Percentiles rank a stretch among this genome's conserved stretches.
These are phyloP conservation scores for Flexamia atlantica DNA, from an alignment of 2,888 invertebrate genomes.

Conservation along the genomic window DNA sequence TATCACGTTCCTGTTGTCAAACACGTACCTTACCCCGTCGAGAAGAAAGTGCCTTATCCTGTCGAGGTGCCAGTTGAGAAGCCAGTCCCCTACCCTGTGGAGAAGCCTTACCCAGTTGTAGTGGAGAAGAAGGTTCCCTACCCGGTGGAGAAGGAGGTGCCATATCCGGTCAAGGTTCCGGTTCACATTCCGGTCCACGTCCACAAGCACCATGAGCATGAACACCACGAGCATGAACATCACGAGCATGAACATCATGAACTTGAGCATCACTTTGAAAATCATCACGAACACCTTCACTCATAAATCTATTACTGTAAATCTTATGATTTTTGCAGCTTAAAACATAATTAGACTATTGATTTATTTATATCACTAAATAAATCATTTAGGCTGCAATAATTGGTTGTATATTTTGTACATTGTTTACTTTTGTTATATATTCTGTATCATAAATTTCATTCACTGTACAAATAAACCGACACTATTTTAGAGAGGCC, in stretches of 20 bases:
- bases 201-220: conserved; percentile 15
- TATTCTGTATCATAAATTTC: conserved; percentile 21
- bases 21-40: conserved; percentile 55
- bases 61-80: conserved; percentile 52
- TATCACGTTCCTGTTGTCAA: conserved; percentile 54
- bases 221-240: neutral
- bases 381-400: neutral
- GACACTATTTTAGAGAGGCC: neutral
- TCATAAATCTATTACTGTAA: neutral
- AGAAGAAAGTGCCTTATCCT: conserved; percentile 48
- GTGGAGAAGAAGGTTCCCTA: conserved; percentile 58
- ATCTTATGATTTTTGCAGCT: neutral
- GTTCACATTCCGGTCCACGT: conserved; percentile 45
- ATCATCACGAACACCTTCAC: neutral
- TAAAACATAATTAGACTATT: neutral
- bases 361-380: conserved; percentile 8
- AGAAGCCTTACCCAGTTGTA: conserved; percentile 50
- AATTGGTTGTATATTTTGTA: neutral
- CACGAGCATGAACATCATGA: conserved; percentile 9
- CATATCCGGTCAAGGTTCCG: conserved; percentile 53
- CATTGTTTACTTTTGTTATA: conserved; percentile 28
- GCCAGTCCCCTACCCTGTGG: conserved; percentile 58
- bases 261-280: conserved; percentile 18
- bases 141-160: conserved; percentile 54
- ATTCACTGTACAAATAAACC: conserved; percentile 28